Conservation (phyloP, 2,888 invertebrate genomes). For the Oxytorus armatus region DNA sequence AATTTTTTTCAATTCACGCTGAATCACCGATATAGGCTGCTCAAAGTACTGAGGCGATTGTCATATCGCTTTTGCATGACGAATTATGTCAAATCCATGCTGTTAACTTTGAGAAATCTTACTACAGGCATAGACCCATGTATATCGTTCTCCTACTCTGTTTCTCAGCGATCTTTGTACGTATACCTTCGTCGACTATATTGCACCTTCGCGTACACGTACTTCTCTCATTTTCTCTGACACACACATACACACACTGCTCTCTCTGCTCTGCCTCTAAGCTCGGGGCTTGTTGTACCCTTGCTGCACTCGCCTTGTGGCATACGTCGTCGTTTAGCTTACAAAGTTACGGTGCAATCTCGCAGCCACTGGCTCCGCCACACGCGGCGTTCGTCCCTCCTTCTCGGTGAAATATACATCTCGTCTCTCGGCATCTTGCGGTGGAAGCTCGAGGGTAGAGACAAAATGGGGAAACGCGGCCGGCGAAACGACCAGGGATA, state of each 20-base stretch:
- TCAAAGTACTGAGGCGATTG: too few species aligned
- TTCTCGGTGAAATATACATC: too few species aligned
- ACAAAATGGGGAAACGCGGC: too few species aligned
- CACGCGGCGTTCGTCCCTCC: neutral
- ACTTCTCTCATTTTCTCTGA: neutral
- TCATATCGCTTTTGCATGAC: neutral
- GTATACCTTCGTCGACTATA: slow-evolving; percentile 30
- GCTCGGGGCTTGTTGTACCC: slow-evolving; percentile 18
- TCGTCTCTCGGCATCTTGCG: too few species aligned
- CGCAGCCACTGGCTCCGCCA: slow-evolving; percentile 33
- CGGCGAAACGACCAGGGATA: too few species aligned
- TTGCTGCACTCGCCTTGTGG: slow-evolving; percentile 47
- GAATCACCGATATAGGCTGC: too few species aligned
- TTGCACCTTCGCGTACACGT: slow-evolving; percentile 19
- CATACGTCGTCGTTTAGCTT: slow-evolving; percentile 58
- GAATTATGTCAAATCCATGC: neutral
- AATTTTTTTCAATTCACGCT: too few species aligned
- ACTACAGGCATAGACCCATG: neutral
- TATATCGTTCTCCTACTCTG: slow-evolving; percentile 1
- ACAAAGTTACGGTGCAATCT: slow-evolving; percentile 65
- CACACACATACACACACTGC: neutral
- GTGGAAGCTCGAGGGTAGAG: too few species aligned
- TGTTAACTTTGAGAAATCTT: neutral
- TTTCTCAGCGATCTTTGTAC: slow-evolving; percentile 29
- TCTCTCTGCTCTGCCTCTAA: slow-evolving; percentile 25